phyloP scores from a whole-genome alignment of 2,888 invertebrate genomes.

The Tipula lateralis region DNA sequence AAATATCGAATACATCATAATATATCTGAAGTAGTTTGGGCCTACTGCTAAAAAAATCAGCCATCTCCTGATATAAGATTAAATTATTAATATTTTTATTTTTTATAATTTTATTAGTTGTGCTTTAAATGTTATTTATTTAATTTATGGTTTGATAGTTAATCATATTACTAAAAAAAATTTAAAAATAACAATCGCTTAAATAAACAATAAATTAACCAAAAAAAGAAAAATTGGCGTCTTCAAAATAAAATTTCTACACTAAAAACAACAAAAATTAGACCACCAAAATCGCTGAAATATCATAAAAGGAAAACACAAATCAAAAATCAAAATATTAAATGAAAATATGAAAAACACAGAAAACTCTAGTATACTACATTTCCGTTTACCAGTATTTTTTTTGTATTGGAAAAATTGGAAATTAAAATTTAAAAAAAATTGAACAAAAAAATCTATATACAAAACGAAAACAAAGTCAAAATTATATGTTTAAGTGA shows the following conservation, averaged over 20 bases:
- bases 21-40: background rate
- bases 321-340: constrained; percentile 20
- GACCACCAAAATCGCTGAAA: background rate
- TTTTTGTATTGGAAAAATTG: constrained; percentile 39
- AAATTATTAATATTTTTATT: background rate
- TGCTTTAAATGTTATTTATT: constrained; percentile 1
- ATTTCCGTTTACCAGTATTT: constrained; percentile 50
- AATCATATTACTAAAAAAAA: background rate
- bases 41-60: background rate
- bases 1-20: background rate
- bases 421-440: constrained; percentile 41
- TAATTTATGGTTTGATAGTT: background rate
- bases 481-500: constrained; percentile 25
- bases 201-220: background rate
- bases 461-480: background rate
- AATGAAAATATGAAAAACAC: background rate
- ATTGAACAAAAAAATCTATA: background rate
- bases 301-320: background rate
- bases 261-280: background rate
- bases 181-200: constrained; percentile 19
- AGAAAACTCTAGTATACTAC: constrained; percentile 44
- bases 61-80: background rate
- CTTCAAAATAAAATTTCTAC: background rate
- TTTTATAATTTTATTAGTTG: background rate
- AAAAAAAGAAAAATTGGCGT: constrained; percentile 2